Evolutionary conservation across 2,797 vertebrate species (phyloP).

Genomic region (Phataginus tricuspis): DNA sequence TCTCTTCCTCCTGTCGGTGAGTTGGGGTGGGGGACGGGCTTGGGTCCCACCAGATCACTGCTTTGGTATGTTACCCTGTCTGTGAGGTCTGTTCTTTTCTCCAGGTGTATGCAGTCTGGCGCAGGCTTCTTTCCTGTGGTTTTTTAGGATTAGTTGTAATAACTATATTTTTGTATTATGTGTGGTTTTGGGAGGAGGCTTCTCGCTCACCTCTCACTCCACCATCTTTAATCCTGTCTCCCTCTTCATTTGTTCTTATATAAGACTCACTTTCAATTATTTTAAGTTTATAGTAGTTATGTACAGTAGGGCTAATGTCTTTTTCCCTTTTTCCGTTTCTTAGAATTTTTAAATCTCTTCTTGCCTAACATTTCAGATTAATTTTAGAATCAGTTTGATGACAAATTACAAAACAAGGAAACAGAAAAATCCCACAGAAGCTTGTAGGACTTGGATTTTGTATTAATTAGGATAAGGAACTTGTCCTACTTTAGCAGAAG

Average conservation of each 20-base stretch:
- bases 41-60: too few species aligned
- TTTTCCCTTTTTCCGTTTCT: not conserved
- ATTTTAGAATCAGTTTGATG: conserved; percentile 12
- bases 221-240: too few species aligned
- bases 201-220: too few species aligned
- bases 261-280: not conserved
- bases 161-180: too few species aligned
- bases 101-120: too few species aligned
- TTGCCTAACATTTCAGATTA: conserved; percentile 24
- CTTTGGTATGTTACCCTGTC: too few species aligned
- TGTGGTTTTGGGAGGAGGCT: too few species aligned
- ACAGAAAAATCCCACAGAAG: not conserved
- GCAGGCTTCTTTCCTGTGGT: too few species aligned
- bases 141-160: too few species aligned
- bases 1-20: too few species aligned
- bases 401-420: not conserved
- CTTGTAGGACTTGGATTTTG: not conserved
- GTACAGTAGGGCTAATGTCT: not conserved
- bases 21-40: too few species aligned
- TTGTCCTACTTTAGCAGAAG: not conserved
- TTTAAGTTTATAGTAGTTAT: conserved; percentile 10
- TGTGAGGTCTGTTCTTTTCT: too few species aligned
- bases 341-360: not conserved
- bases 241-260: not conserved
- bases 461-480: conserved; percentile 29